Percentiles rank a stretch among this genome's conserved stretches.
Conservation (phyloP, 2,888 invertebrate species). For the Nymphalis polychloros region DNA sequence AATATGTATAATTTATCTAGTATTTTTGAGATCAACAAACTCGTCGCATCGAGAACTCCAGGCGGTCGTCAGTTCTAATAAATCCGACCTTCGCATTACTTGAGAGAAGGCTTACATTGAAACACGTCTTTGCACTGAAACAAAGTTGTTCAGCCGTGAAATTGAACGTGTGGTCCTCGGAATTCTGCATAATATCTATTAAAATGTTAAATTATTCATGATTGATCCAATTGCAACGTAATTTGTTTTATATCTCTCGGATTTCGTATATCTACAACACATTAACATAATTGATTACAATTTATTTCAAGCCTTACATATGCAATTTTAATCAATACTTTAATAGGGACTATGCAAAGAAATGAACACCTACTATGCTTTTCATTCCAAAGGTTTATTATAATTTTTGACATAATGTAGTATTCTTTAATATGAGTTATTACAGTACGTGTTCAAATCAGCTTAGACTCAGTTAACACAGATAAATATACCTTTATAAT, state of each 20-base stretch:
- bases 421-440: no score
- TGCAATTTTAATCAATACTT: no score
- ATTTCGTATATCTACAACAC: not conserved
- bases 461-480: not conserved
- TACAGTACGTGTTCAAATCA: not conserved
- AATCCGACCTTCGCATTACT: constrained; percentile 68
- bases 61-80: constrained; percentile 55
- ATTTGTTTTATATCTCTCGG: constrained; percentile 27
- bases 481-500: not conserved
- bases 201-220: constrained; percentile 54
- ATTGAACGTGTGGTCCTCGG: constrained; percentile 72
- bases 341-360: no score
- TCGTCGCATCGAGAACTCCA: constrained; percentile 62
- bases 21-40: constrained; percentile 53
- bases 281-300: no score
- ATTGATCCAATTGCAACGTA: constrained; percentile 47
- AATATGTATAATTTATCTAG: constrained; percentile 45
- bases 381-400: no score
- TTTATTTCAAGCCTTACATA: no score
- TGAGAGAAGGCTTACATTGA: constrained; percentile 71
- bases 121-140: constrained; percentile 75
- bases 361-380: no score
- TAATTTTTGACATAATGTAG: no score
- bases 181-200: constrained; percentile 66
- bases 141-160: constrained; percentile 73